Percentiles rank a stretch among this genome's conserved stretches.
These are phyloP conservation scores for Serrognathus titanus DNA, from an alignment of 2,888 invertebrate species.

Conservation along the genomic window DNA sequence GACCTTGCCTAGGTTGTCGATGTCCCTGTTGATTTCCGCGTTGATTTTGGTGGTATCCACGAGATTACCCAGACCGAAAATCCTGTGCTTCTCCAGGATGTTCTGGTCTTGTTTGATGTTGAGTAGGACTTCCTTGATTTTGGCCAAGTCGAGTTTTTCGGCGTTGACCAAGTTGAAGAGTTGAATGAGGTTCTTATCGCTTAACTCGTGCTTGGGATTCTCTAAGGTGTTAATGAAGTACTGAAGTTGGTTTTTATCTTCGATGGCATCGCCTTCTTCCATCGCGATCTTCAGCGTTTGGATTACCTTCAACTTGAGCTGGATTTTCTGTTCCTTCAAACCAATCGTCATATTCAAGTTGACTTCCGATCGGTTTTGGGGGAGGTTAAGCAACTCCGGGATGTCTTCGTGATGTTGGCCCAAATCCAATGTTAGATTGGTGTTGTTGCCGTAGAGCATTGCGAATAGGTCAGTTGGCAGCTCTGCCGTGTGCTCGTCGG, in stretches of 20 bases:
- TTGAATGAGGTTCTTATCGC: conserved; percentile 39
- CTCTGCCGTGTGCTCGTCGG: conserved; percentile 50
- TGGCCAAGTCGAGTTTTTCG: conserved; percentile 38
- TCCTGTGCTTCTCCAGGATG: conserved; percentile 30
- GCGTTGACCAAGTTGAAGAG: conserved; percentile 44
- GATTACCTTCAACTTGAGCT: conserved; percentile 34
- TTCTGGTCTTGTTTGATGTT: conserved; percentile 37
- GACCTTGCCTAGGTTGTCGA: conserved; percentile 24
- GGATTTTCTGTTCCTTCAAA: conserved; percentile 29
- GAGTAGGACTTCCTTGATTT: conserved; percentile 38
- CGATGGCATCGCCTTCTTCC: conserved; percentile 27
- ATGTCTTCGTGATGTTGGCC: conserved; percentile 32
- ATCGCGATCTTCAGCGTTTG: conserved; percentile 30
- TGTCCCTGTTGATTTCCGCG: conserved; percentile 21
- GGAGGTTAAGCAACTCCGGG: conserved; percentile 34
- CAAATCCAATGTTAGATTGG: conserved; percentile 29
- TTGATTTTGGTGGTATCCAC: conserved; percentile 17
- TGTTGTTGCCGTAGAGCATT: conserved; percentile 28
- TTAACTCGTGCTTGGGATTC: conserved; percentile 34
- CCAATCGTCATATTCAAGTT: conserved; percentile 13
- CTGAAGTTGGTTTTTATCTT: conserved; percentile 26
- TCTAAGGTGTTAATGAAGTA: conserved; percentile 39
- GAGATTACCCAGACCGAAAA: conserved; percentile 31
- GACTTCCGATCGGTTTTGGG: conserved; percentile 14
- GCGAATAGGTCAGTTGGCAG: conserved; percentile 44